Conservation (phyloP, 2,888 invertebrate species). For the Conus canariensis region DNA sequence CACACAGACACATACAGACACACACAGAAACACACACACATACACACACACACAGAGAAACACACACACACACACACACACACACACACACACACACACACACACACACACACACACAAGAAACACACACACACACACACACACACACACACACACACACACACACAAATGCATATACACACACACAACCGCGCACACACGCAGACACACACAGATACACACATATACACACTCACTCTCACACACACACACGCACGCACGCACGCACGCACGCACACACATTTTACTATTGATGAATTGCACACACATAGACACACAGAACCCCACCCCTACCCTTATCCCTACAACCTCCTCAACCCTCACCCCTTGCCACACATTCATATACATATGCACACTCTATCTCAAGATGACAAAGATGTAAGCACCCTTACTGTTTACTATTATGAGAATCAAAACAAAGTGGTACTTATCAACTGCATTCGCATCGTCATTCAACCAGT, state of each 20-base stretch:
- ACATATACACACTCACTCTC: neutral
- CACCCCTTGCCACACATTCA: neutral
- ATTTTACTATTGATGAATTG: too few species aligned
- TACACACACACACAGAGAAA: too few species aligned
- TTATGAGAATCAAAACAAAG: too few species aligned
- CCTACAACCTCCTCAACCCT: neutral
- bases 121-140: neutral
- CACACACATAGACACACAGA: neutral
- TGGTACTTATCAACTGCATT: too few species aligned
- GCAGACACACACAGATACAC: neutral
- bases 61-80: too few species aligned
- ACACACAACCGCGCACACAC: neutral
- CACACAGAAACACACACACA: neutral
- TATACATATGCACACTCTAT: neutral
- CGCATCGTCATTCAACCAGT: too few species aligned
- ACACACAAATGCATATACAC: neutral
- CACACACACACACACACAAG: neutral
- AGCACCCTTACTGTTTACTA: too few species aligned
- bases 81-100: too few species aligned
- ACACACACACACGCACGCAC: neutral
- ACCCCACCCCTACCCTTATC: neutral
- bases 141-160: neutral
- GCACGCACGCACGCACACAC: neutral
- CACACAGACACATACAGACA: too few species aligned
- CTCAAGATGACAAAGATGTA: too few species aligned